Percentiles rank a stretch among this genome's conserved stretches.
These are phyloP conservation scores for Charaxes varanes DNA, from an alignment of 1,140 invertebrate genomes.

Conservation along the genomic window DNA sequence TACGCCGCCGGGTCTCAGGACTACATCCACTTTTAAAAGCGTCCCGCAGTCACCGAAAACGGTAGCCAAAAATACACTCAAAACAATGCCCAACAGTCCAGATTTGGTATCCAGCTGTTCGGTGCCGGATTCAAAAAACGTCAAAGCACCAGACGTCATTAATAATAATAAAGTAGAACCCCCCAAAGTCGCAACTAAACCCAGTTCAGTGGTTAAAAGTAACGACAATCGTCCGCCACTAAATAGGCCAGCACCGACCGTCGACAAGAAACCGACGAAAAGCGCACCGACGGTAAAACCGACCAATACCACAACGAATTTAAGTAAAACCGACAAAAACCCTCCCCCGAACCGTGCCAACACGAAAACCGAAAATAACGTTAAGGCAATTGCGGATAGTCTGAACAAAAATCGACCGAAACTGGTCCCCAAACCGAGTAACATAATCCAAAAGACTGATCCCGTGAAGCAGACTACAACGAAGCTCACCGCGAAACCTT, in stretches of 20 bases:
- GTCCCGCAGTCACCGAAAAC: constrained; percentile 53
- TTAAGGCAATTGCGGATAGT: constrained; percentile 59
- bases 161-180: constrained; percentile 66
- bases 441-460: constrained; percentile 48
- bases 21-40: constrained; percentile 57
- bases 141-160: constrained; percentile 78
- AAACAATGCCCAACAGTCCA: constrained; percentile 76
- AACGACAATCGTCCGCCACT: constrained; percentile 53
- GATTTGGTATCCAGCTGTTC: constrained; percentile 82
- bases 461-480: constrained; percentile 58
- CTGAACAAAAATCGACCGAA: constrained; percentile 63
- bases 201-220: constrained; percentile 33
- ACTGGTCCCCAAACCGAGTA: constrained; percentile 56
- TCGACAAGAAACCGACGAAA: constrained; percentile 52
- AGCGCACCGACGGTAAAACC: constrained; percentile 39
- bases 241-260: constrained; percentile 35
- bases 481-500: constrained; percentile 75
- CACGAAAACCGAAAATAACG: constrained; percentile 51
- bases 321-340: constrained; percentile 43
- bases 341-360: constrained; percentile 34
- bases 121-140: constrained; percentile 52
- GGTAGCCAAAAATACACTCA: constrained; percentile 41
- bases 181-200: constrained; percentile 50
- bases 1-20: constrained; percentile 68
- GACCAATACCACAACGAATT: constrained; percentile 31